Evolutionary conservation across 2,888 invertebrate genomes (phyloP).

Genomic region (Didymodactylos carnosus): DNA sequence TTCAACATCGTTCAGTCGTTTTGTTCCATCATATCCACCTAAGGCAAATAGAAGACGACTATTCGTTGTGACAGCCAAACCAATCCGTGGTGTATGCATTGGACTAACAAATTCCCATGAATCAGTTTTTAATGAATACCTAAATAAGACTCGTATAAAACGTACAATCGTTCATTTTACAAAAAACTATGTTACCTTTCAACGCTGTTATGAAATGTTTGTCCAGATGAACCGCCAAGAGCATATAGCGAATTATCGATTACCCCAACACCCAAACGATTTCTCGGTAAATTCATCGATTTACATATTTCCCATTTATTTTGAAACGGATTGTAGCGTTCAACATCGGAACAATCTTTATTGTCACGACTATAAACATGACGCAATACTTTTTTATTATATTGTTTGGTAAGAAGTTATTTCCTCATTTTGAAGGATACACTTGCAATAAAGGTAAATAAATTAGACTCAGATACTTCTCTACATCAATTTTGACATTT

Average conservation of each 20-base stretch:
- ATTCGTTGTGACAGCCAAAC: slow-evolving; percentile 45
- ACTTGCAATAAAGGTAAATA: too few relatives aligned
- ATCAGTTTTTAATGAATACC: slow-evolving; percentile 67
- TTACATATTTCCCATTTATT: slow-evolving; percentile 66
- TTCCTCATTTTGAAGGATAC: too few relatives aligned
- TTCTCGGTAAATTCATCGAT: slow-evolving; percentile 59
- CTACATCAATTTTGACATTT: too few relatives aligned
- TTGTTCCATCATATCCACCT: slow-evolving; percentile 66
- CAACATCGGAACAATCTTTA: slow-evolving; percentile 43
- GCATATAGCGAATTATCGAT: slow-evolving; percentile 76
- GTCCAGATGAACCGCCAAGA: slow-evolving; percentile 68
- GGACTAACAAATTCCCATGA: slow-evolving; percentile 51
- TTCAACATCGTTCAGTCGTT: slow-evolving; percentile 57
- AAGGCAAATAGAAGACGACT: slow-evolving; percentile 52
- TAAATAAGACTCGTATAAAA: slow-evolving; percentile 27
- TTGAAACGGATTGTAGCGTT: slow-evolving; percentile 60
- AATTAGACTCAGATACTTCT: too few relatives aligned
- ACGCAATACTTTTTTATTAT: too few relatives aligned
- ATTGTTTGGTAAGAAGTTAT: too few relatives aligned
- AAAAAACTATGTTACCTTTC: slow-evolving; percentile 49
- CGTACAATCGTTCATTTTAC: not conserved
- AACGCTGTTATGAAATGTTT: slow-evolving; percentile 63
- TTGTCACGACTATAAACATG: slow-evolving; percentile 44
- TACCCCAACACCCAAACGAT: slow-evolving; percentile 75
- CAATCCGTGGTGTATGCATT: slow-evolving; percentile 44